Conservation (phyloP, 2,113 vertebrate genomes). For the Albula goreensis region DNA sequence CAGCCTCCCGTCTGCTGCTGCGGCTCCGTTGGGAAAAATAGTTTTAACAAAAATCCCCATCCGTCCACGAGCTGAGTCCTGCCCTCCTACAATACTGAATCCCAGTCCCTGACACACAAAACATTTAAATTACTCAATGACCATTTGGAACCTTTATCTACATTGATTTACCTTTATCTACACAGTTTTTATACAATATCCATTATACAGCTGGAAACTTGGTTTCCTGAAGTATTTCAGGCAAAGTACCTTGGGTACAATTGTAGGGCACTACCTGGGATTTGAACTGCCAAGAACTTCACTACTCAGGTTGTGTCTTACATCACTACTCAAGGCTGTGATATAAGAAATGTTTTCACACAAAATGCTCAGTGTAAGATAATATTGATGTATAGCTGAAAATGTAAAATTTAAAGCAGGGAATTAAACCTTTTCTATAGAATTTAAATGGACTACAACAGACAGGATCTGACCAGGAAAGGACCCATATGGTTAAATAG, state of each 20-base stretch:
- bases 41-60: constrained; percentile 99
- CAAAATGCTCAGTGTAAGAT: too few species aligned
- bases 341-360: too few species aligned
- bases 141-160: too few species aligned
- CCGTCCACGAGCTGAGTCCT: constrained; percentile 90
- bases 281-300: too few species aligned
- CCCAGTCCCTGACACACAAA: constrained; percentile 79
- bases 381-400: background rate
- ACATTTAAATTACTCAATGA: background rate
- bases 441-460: background rate
- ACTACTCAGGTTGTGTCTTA: too few species aligned
- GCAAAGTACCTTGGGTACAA: too few species aligned
- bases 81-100: constrained; percentile 96
- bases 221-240: too few species aligned
- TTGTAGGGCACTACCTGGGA: too few species aligned
- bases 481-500: background rate
- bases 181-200: too few species aligned
- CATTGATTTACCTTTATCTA: too few species aligned
- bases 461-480: background rate
- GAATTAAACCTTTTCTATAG: background rate
- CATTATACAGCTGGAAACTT: too few species aligned
- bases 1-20: constrained; percentile 89
- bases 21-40: constrained; percentile 90
- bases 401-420: background rate
- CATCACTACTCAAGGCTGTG: too few species aligned